Evolutionary conservation across 2,888 invertebrate genomes (phyloP), one percentile per base, ranked within the genome.

Genomic region (Molorchus minor): DNA sequence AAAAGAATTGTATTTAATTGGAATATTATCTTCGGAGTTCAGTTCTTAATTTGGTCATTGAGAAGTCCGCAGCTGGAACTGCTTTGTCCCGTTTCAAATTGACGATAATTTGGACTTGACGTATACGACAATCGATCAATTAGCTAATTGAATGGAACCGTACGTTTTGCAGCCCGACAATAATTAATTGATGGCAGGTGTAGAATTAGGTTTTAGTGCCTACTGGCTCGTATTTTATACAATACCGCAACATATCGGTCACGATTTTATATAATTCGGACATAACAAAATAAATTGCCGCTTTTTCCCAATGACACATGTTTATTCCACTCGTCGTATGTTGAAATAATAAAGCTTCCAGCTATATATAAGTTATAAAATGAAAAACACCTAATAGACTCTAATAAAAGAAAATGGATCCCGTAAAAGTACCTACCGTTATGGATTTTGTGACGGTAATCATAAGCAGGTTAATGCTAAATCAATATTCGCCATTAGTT

Each of bases 71-170:
- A n/a, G n/a, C n/a, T n/a, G 19, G 19, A 19, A 19, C 15, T 19
- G 19, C 12, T 33, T 33, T 33, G 33, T 33, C 12, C 12, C 12
- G 7, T 35, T 44, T n/a, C 13, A 2, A 15, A 29, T 44, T 44
- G 29, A 13, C 46, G 17, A 15, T 36, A 15, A 49, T 21, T 17
- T 36, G 25, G 7, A 21, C 15, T 13, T 19, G 12, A 21, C 13
- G 19, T 21, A 35, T 15, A 12, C n/a, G n/a, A 13, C 33, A 10
- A 35, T 20, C 35, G 17, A 36, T 49, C 20, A 38, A 49, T 49
- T 49, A 36, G 15, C 25, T 38, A 49, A 49, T 49, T 49, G 35
- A 10, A 7, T 13, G 36, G 47, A 36, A 38, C 35, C 35, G 8
- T 38, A 20, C 36, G 15, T 36, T 38, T 36, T 25, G 20, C 36